phyloP scores from a whole-genome alignment of 2,113 vertebrate genomes.

The Cephalopterus ornatus region DNA sequence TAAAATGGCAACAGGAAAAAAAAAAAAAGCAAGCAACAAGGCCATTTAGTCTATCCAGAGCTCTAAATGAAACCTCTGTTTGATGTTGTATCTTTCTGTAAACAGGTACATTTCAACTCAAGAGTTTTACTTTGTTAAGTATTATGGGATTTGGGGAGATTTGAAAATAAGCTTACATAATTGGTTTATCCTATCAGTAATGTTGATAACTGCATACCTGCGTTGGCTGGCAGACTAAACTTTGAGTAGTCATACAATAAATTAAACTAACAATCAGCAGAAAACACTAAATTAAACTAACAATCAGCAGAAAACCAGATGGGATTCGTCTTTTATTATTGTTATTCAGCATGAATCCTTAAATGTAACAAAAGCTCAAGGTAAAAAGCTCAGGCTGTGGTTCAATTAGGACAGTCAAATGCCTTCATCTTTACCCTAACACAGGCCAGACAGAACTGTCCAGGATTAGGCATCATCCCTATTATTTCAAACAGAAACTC shows the following conservation, averaged over 20 bases:
- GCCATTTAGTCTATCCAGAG: not conserved
- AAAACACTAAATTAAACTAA: not conserved
- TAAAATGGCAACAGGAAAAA: not conserved
- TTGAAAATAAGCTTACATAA: not conserved
- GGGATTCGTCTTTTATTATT: not conserved
- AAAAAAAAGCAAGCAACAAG: not conserved
- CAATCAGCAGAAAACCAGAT: not conserved
- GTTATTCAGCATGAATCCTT: not conserved
- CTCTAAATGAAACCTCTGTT: not conserved
- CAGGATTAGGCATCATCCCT: not conserved
- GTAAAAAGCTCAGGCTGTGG: not conserved
- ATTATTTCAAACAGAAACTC: not conserved
- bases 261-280: not conserved
- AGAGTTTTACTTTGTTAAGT: not conserved
- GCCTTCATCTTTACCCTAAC: not conserved
- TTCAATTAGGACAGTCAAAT: not conserved
- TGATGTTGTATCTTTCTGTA: not conserved
- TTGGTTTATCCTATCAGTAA: slow-evolving; percentile 12
- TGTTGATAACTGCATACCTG: slow-evolving; percentile 15
- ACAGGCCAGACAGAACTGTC: not conserved
- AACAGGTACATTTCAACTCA: not conserved
- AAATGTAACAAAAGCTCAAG: not conserved
- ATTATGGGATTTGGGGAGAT: not conserved
- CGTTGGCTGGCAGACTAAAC: slow-evolving; percentile 1
- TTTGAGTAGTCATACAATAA: not conserved